Percentiles rank a stretch among this genome's conserved stretches.
Evolutionary conservation across 2,113 vertebrate genomes (phyloP).

Genomic region (Melanerpes aurifrons): DNA sequence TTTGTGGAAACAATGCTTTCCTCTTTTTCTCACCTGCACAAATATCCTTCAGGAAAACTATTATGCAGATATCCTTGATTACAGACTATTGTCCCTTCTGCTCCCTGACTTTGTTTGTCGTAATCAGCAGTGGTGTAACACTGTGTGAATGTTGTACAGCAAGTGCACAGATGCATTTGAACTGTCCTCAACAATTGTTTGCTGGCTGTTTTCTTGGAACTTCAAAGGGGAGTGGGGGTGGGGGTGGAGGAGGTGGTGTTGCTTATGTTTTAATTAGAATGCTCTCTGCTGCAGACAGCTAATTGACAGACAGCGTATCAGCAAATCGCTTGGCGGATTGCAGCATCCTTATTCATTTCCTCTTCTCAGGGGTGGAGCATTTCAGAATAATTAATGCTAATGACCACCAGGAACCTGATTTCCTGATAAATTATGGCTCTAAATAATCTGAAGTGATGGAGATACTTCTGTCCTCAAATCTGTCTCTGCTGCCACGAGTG

Average conservation of each 20-base stretch:
- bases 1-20: conserved; percentile 54
- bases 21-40: conserved; percentile 34
- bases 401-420: background rate
- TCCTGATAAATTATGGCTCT: background rate
- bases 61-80: conserved; percentile 56
- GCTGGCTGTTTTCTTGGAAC: background rate
- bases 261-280: background rate
- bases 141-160: background rate
- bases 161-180: background rate
- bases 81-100: conserved; percentile 28
- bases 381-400: background rate
- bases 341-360: background rate
- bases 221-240: background rate
- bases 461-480: background rate
- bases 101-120: background rate
- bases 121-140: background rate
- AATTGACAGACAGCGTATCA: background rate
- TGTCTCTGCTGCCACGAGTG: background rate
- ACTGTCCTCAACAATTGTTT: background rate
- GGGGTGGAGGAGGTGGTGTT: no score
- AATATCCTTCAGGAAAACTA: conserved; percentile 46
- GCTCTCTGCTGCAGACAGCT: background rate
- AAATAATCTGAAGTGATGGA: background rate
- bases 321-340: background rate
- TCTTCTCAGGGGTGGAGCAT: background rate